Percentiles rank a stretch among this genome's conserved stretches.
Evolutionary conservation across 1,140 invertebrate species (phyloP).

Genomic region (Eriocheir sinensis): DNA sequence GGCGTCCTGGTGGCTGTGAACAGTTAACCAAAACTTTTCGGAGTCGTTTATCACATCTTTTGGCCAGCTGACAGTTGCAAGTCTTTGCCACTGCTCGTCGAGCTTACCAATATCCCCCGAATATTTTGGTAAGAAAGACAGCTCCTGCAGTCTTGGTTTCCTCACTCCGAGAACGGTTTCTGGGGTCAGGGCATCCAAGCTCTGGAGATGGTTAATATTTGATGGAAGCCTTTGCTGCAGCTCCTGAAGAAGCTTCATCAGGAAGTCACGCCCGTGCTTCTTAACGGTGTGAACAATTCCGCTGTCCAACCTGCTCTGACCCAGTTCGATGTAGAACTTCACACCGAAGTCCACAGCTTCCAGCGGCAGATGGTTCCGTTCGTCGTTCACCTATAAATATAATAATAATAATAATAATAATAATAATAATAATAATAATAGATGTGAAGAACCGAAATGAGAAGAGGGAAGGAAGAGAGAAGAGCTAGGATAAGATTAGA

Average conservation of each 20-base stretch:
- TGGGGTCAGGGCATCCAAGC: not conserved
- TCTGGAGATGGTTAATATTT: slow-evolving; percentile 20
- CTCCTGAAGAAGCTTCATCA: not conserved
- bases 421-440: slow-evolving; percentile 50
- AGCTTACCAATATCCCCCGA: slow-evolving; percentile 2
- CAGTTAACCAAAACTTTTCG: not conserved
- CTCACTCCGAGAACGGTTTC: not conserved
- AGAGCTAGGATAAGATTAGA: not conserved
- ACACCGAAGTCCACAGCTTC: slow-evolving; percentile 27
- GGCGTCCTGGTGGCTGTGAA: slow-evolving; percentile 29
- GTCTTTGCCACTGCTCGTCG: not conserved
- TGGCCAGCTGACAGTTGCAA: slow-evolving; percentile 2
- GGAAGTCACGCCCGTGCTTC: slow-evolving; percentile 23
- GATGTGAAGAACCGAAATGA: not conserved
- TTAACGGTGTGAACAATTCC: slow-evolving; percentile 1
- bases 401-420: slow-evolving; percentile 42
- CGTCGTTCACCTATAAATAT: not conserved
- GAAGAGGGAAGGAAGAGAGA: slow-evolving; percentile 8
- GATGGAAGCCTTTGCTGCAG: not conserved
- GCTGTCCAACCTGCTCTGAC: not conserved
- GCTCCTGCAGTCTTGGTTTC: slow-evolving; percentile 26
- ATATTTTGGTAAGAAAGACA: not conserved
- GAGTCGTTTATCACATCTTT: not conserved
- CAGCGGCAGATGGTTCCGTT: slow-evolving; percentile 6
- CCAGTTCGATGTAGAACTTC: not conserved